These are phyloP conservation scores for Frankliniella fusca DNA, from an alignment of 2,888 invertebrate species.

Conservation along the genomic window DNA sequence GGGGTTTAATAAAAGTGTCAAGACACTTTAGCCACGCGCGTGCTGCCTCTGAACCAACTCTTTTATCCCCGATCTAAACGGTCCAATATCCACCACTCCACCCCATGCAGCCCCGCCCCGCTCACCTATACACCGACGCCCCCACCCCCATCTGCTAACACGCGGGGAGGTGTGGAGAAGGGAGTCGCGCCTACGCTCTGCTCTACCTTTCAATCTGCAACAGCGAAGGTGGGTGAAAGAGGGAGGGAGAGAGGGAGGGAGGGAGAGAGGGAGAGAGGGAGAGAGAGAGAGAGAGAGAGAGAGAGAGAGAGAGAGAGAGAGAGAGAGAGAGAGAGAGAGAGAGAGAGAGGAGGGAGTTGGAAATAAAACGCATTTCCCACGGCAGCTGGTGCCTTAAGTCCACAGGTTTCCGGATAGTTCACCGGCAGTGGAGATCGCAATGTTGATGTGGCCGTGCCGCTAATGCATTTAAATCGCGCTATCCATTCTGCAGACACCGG, in stretches of 20 bases:
- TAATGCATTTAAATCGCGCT: background rate
- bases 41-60: background rate
- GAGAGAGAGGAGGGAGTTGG: background rate
- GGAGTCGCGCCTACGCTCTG: too few species aligned
- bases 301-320: slow-evolving; percentile 1
- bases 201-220: too few species aligned
- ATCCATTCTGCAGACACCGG: background rate
- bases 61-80: background rate
- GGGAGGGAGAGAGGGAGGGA: background rate
- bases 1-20: slow-evolving; percentile 1
- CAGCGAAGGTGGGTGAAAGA: background rate
- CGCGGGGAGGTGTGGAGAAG: too few species aligned
- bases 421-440: background rate
- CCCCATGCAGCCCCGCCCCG: background rate
- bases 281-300: slow-evolving; percentile 1
- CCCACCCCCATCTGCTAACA: too few species aligned
- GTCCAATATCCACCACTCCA: background rate
- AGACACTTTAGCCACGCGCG: background rate
- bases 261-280: background rate
- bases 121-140: too few species aligned
- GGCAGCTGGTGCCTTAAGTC: too few species aligned
- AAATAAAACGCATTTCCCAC: too few species aligned
- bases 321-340: background rate
- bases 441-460: background rate
- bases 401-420: too few species aligned